Conservation (phyloP, 2,113 vertebrate species). For the Cyanocitta stelleri region DNA sequence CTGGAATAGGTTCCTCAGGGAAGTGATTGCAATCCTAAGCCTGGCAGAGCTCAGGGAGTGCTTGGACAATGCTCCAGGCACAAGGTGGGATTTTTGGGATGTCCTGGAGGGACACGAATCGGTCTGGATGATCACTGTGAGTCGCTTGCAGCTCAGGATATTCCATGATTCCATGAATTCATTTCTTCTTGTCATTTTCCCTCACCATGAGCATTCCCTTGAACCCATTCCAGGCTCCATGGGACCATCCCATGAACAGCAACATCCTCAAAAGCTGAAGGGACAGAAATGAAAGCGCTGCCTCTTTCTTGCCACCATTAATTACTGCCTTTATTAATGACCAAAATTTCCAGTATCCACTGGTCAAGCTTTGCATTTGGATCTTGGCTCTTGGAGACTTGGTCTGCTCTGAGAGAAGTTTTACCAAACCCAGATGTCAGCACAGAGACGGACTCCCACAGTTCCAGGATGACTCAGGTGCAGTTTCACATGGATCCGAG, state of each 20-base stretch:
- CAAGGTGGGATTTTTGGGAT: background rate
- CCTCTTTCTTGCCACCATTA: background rate
- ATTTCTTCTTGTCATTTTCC: background rate
- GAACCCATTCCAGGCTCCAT: background rate
- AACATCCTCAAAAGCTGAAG: background rate
- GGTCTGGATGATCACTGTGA: background rate
- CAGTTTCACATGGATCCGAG: background rate
- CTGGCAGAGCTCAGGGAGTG: background rate
- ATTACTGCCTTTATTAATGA: background rate
- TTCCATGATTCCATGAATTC: background rate
- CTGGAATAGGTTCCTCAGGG: background rate
- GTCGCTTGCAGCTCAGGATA: background rate
- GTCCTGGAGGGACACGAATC: background rate
- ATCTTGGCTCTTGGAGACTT: background rate
- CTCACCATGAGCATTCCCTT: background rate
- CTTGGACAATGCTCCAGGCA: background rate
- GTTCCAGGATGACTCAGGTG: background rate
- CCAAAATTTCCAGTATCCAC: background rate
- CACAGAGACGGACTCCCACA: background rate
- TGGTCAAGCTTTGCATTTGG: background rate
- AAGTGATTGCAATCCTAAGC: rapidly evolving
- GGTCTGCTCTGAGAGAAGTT: background rate
- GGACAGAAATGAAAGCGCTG: background rate
- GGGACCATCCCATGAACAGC: rapidly evolving
- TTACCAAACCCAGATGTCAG: background rate